These are phyloP conservation scores for Scelioninae gen. 1 DNA, from an alignment of 2,888 invertebrate genomes.

Conservation along the genomic window DNA sequence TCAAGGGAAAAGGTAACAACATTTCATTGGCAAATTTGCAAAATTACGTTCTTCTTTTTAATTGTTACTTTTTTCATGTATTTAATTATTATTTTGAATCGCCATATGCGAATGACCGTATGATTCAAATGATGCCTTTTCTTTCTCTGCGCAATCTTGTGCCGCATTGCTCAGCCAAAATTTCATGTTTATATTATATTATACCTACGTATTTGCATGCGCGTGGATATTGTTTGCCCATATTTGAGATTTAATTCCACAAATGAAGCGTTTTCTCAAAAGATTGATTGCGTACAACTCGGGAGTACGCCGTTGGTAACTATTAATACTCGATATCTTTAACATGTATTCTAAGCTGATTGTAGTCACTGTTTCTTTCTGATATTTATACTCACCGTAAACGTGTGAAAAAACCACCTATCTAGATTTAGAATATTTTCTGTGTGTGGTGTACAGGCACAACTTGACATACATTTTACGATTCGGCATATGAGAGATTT, in stretches of 20 bases:
- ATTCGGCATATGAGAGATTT: conserved; percentile 6
- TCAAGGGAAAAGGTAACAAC: conserved; percentile 23
- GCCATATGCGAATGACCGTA: conserved; percentile 38
- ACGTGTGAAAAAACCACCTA: conserved; percentile 54
- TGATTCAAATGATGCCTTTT: conserved; percentile 57
- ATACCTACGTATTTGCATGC: conserved; percentile 65
- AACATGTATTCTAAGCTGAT: conserved; percentile 51
- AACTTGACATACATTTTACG: conserved; percentile 35
- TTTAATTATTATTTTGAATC: conserved; percentile 29
- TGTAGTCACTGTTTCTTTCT: conserved; percentile 57
- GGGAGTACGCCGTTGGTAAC: conserved; percentile 26
- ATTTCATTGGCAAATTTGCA: no score
- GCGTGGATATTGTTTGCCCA: conserved; percentile 66
- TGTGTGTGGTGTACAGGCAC: conserved; percentile 58
- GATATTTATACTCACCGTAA: conserved; percentile 59
- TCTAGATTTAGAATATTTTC: conserved; percentile 57
- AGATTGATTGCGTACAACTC: conserved; percentile 5
- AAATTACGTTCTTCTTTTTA: neutral
- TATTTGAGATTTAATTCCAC: conserved; percentile 46
- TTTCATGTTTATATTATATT: conserved; percentile 65
- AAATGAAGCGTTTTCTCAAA: conserved; percentile 39
- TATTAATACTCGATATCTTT: conserved; percentile 24
- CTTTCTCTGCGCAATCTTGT: conserved; percentile 64
- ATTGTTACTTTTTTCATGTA: conserved; percentile 30
- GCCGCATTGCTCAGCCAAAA: conserved; percentile 67